Evolutionary conservation across 2,888 invertebrate species (phyloP).

Genomic region (Euzophera pinguis): DNA sequence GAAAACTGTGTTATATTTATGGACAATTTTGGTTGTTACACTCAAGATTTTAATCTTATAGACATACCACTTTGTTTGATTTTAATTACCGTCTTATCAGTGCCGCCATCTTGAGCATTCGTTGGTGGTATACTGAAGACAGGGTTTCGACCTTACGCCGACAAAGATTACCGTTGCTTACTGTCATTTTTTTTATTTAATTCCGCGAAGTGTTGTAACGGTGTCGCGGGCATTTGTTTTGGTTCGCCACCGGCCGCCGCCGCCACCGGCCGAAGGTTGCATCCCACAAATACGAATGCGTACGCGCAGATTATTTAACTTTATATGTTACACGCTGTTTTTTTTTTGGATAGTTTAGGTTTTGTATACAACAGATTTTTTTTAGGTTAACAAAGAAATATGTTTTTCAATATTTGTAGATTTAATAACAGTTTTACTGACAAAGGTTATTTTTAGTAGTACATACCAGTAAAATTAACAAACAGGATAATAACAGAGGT

Average conservation of each 20-base stretch:
- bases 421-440: no score
- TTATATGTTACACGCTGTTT: neutral
- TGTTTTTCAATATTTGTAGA: no score
- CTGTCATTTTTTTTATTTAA: constrained; percentile 64
- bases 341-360: neutral
- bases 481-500: no score
- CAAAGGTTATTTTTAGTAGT: no score
- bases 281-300: constrained; percentile 25
- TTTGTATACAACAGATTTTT: no score
- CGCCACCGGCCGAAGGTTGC: constrained; percentile 34
- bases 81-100: constrained; percentile 51
- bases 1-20: neutral
- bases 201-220: constrained; percentile 75
- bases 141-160: constrained; percentile 54
- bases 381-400: no score
- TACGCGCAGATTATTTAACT: constrained; percentile 35
- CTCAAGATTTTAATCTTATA: constrained; percentile 1
- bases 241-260: constrained; percentile 47
- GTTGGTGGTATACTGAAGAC: constrained; percentile 47
- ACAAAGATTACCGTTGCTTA: constrained; percentile 71
- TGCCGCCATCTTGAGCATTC: constrained; percentile 34
- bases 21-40: neutral
- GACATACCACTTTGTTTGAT: constrained; percentile 33
- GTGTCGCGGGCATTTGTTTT: constrained; percentile 69
- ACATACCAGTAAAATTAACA: no score